phyloP scores from a whole-genome alignment of 2,113 vertebrate species.

The Nothocercus julius region DNA sequence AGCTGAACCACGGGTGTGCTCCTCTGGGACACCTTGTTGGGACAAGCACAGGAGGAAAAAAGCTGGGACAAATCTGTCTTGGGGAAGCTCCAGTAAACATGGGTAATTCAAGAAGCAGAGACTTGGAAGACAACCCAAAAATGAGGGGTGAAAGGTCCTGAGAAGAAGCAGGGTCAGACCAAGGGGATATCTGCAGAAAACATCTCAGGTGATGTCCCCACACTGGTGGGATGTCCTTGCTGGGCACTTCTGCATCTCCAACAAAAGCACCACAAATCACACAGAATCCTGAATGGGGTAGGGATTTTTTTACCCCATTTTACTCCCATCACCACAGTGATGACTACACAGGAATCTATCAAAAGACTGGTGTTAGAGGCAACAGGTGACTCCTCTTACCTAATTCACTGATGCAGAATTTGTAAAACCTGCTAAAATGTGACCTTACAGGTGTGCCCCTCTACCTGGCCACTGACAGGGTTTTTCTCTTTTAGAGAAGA shows the following conservation, averaged over 20 bases:
- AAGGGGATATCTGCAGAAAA: not conserved
- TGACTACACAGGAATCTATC: too few species aligned
- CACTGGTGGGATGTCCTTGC: too few species aligned
- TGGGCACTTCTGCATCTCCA: too few species aligned
- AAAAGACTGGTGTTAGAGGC: too few species aligned
- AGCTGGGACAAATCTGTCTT: accelerated
- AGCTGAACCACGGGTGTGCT: too few species aligned
- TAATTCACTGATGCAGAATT: not conserved
- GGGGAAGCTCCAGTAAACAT: not conserved
- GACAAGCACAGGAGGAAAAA: not conserved
- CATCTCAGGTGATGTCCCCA: too few species aligned
- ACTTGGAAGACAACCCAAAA: not conserved
- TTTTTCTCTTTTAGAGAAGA: not conserved
- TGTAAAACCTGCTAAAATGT: not conserved
- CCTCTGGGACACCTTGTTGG: too few species aligned
- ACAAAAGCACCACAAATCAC: too few species aligned
- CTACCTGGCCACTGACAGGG: accelerated
- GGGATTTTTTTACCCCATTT: too few species aligned
- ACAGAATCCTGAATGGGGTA: too few species aligned
- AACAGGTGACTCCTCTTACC: not conserved
- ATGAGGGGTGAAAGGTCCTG: not conserved
- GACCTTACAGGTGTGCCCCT: not conserved
- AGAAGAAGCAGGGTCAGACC: not conserved
- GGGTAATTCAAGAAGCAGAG: not conserved
- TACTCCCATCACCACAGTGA: too few species aligned